Percentiles rank a stretch among this genome's conserved stretches.
These are phyloP conservation scores for Stictonetta naevosa DNA, from an alignment of 2,113 vertebrate genomes.

Conservation along the genomic window DNA sequence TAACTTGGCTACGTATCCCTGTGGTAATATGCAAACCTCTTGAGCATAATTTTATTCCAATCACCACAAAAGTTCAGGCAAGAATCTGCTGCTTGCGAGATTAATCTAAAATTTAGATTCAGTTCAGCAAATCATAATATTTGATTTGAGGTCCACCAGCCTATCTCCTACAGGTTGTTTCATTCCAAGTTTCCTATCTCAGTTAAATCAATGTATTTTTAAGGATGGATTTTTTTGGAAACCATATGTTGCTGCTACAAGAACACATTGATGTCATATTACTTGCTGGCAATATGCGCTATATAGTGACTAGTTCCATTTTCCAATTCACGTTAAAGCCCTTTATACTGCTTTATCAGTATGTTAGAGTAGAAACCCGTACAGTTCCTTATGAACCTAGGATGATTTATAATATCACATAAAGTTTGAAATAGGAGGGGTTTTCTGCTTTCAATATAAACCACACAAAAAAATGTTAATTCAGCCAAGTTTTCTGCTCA, in stretches of 20 bases:
- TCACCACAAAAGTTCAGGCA: slow-evolving; percentile 53
- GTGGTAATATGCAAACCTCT: slow-evolving; percentile 28
- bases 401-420: slow-evolving; percentile 42
- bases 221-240: slow-evolving; percentile 45
- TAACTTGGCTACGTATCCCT: slow-evolving; percentile 32
- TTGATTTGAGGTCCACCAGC: slow-evolving; percentile 53
- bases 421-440: slow-evolving; percentile 13
- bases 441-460: slow-evolving; percentile 13
- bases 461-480: slow-evolving; percentile 41
- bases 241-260: slow-evolving; percentile 52
- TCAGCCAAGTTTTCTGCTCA: slow-evolving; percentile 12
- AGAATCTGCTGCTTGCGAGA: slow-evolving; percentile 41
- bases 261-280: slow-evolving; percentile 49
- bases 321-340: not conserved
- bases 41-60: slow-evolving; percentile 23
- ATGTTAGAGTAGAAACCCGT: slow-evolving; percentile 2
- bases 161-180: slow-evolving; percentile 19
- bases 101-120: slow-evolving; percentile 66
- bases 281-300: slow-evolving; percentile 15
- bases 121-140: slow-evolving; percentile 60
- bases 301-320: slow-evolving; percentile 19
- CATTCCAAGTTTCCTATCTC: slow-evolving; percentile 11
- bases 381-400: slow-evolving; percentile 6
- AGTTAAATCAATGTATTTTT: slow-evolving; percentile 53
- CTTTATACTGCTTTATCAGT: not conserved